Evolutionary conservation across 2,888 invertebrate genomes (phyloP).

Genomic region (Petrophora chlorosata): DNA sequence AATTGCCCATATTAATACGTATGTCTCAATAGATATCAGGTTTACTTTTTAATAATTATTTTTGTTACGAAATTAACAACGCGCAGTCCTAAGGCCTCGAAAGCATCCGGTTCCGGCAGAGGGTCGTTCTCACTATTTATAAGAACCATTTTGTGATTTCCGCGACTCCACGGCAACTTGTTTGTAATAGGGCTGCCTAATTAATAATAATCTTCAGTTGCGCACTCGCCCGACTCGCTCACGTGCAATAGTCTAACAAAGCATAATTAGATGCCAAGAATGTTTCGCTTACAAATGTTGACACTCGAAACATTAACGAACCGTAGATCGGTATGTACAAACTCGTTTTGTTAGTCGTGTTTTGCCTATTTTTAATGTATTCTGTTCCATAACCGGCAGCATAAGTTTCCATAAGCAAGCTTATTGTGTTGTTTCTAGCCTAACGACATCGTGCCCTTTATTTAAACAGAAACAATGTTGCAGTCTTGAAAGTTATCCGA

Average conservation of each 20-base stretch:
- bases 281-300: slow-evolving; percentile 42
- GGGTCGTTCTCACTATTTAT: slow-evolving; percentile 74
- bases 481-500: not conserved
- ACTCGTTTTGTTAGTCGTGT: slow-evolving; percentile 14
- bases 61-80: slow-evolving; percentile 27
- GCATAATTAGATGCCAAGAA: slow-evolving; percentile 54
- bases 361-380: not conserved
- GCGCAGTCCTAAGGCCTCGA: slow-evolving; percentile 63
- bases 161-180: slow-evolving; percentile 57
- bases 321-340: slow-evolving; percentile 32
- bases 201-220: slow-evolving; percentile 54
- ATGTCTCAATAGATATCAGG: slow-evolving; percentile 3
- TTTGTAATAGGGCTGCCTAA: slow-evolving; percentile 55
- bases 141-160: slow-evolving; percentile 69
- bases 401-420: not conserved
- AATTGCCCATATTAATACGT: slow-evolving; percentile 5
- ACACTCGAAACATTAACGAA: slow-evolving; percentile 30
- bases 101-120: slow-evolving; percentile 70
- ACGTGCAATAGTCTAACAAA: slow-evolving; percentile 43
- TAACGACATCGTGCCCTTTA: slow-evolving; percentile 1
- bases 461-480: not conserved
- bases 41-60: not conserved
- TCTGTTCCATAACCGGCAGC: not conserved
- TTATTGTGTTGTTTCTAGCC: not conserved
- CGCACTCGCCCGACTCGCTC: slow-evolving; percentile 48